Conservation (phyloP, 2,797 vertebrate species). For the Pseudotriccus pelzelni region DNA sequence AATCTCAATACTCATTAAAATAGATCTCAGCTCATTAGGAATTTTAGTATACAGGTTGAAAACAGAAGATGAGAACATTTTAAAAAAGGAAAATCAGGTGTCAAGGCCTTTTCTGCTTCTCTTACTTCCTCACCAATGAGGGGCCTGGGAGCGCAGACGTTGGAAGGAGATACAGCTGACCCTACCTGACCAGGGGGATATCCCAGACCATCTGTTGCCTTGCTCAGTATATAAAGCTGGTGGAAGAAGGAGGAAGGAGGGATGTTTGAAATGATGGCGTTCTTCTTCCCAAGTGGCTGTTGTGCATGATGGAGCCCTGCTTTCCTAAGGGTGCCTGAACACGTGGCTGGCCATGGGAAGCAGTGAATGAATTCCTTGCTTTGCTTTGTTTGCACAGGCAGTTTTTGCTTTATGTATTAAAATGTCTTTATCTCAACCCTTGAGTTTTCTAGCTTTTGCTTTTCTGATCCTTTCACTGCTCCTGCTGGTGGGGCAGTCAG, state of each 20-base stretch:
- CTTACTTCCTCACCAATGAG: not conserved
- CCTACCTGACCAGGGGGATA: fast-evolving
- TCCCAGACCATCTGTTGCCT: not conserved
- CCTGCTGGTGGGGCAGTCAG: fast-evolving
- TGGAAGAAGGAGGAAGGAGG: not conserved
- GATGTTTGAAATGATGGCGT: not conserved
- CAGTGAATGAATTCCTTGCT: not conserved
- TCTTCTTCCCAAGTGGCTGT: not conserved
- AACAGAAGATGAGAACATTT: not conserved
- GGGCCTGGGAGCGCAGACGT: no score
- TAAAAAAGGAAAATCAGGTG: not conserved
- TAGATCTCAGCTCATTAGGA: not conserved
- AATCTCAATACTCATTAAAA: not conserved
- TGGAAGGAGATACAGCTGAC: not conserved
- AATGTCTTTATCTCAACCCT: not conserved
- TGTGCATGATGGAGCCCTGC: not conserved
- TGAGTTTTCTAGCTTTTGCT: not conserved
- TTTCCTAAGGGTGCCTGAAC: not conserved
- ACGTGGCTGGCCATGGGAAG: not conserved
- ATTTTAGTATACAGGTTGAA: not conserved
- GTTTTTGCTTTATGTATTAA: not conserved
- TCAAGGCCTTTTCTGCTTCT: not conserved
- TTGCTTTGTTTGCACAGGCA: not conserved
- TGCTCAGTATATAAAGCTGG: not conserved
- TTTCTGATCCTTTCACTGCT: not conserved